These are phyloP conservation scores for Dermatemys mawii DNA, from an alignment of 2,113 vertebrate species.

Conservation along the genomic window DNA sequence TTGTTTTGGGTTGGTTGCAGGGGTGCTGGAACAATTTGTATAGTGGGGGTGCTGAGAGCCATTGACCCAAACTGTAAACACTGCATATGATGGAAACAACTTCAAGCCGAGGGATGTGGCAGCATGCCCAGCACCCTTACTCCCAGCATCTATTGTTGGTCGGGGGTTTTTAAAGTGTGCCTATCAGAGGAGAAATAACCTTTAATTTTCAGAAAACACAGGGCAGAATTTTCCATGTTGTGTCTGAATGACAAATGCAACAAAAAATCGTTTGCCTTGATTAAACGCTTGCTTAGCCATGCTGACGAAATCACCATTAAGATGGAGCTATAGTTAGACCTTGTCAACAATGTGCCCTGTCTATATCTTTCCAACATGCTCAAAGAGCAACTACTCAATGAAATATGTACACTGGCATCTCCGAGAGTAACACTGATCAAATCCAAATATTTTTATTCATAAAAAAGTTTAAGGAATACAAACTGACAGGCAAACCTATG, in stretches of 20 bases:
- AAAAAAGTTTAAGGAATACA: neutral
- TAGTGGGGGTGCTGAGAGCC: no score
- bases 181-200: neutral
- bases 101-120: no score
- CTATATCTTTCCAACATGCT: neutral
- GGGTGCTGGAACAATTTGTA: no score
- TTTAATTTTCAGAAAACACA: neutral
- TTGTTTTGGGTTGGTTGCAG: no score
- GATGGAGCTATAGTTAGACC: slow-evolving; percentile 42
- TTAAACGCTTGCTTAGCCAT: slow-evolving; percentile 39
- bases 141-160: no score
- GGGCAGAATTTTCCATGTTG: slow-evolving; percentile 12
- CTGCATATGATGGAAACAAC: no score
- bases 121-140: no score
- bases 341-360: slow-evolving; percentile 4
- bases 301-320: slow-evolving; percentile 36
- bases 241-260: neutral
- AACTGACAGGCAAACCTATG: neutral
- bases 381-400: slow-evolving; percentile 10
- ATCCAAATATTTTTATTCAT: neutral
- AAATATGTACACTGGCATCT: slow-evolving; percentile 23
- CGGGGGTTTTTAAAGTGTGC: no score
- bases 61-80: no score
- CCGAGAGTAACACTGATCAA: neutral
- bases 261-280: neutral